Percentiles rank a stretch among this genome's conserved stretches.
phyloP scores from a whole-genome alignment of 2,797 vertebrate genomes.

The Coracias cyanogaster region DNA sequence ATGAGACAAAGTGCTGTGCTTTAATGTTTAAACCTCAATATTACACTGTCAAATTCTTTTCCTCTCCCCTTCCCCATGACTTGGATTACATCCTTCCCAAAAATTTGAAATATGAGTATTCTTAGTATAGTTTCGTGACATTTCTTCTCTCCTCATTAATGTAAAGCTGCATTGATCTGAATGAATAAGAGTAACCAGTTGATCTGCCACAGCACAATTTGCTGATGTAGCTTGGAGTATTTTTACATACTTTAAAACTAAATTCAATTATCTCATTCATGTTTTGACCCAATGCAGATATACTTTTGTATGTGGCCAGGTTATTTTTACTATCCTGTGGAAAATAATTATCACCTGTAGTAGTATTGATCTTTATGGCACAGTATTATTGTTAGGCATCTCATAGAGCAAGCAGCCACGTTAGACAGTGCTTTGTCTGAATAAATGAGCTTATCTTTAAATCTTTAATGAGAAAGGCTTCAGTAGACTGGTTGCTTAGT shows the following conservation, averaged over 20 bases:
- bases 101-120: not conserved
- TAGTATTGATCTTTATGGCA: conserved; percentile 29
- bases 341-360: conserved; percentile 35
- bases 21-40: not conserved
- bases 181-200: not conserved
- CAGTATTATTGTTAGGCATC: conserved; percentile 44
- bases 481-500: conserved; percentile 83
- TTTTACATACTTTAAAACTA: not conserved
- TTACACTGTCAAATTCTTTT: not conserved
- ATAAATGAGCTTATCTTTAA: conserved; percentile 78
- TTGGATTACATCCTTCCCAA: not conserved
- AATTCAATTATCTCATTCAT: not conserved
- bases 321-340: conserved; percentile 3
- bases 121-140: not conserved
- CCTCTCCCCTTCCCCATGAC: not conserved
- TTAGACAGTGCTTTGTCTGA: conserved; percentile 72
- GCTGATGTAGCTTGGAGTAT: not conserved
- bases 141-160: not conserved
- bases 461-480: conserved; percentile 86
- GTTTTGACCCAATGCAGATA: not conserved
- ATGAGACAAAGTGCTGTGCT: not conserved
- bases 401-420: conserved; percentile 62
- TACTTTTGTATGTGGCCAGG: not conserved
- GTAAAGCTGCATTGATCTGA: not conserved
- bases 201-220: not conserved